phyloP scores from a whole-genome alignment of 2,888 invertebrate genomes.

The Drosophila neonasuta region DNA sequence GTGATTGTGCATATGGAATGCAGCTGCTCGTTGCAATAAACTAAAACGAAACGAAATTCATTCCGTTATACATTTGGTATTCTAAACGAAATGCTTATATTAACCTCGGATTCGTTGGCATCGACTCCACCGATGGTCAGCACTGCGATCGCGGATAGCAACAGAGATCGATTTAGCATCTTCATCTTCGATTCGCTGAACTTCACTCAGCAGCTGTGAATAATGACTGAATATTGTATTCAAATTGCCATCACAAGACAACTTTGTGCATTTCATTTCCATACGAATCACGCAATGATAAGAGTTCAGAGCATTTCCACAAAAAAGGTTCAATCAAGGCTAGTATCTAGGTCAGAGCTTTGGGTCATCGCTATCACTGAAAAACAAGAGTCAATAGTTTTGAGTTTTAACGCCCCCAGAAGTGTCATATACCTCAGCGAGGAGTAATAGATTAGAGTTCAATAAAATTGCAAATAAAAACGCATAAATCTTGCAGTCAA shows the following conservation, averaged over 20 bases:
- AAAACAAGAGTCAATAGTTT: background rate
- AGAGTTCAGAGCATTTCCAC: slow-evolving; percentile 8
- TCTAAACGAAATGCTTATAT: background rate
- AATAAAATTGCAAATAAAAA: slow-evolving; percentile 30
- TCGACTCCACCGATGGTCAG: background rate
- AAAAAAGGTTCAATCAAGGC: slow-evolving; percentile 14
- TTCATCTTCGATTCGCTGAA: slow-evolving; percentile 1
- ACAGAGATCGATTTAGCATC: slow-evolving; percentile 5
- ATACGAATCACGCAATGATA: slow-evolving; percentile 2
- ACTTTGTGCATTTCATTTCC: slow-evolving; percentile 5
- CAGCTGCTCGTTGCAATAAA: slow-evolving; percentile 6
- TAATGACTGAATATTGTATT: slow-evolving; percentile 10
- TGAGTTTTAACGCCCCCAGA: background rate
- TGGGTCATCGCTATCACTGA: background rate
- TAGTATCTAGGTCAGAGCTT: slow-evolving; percentile 14
- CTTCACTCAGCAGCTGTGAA: background rate
- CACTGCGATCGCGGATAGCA: background rate
- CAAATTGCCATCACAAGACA: background rate
- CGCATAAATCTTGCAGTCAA: slow-evolving; percentile 30
- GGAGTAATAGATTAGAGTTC: slow-evolving; percentile 25
- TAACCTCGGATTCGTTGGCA: background rate
- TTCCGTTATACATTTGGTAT: background rate
- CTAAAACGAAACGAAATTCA: background rate
- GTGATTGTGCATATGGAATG: background rate
- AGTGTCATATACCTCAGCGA: slow-evolving; percentile 11